A percentile compares a stretch with the other conserved stretches of the same genome.
phyloP scores from a whole-genome alignment of 1,140 invertebrate species.

The Antheraea mylitta region DNA sequence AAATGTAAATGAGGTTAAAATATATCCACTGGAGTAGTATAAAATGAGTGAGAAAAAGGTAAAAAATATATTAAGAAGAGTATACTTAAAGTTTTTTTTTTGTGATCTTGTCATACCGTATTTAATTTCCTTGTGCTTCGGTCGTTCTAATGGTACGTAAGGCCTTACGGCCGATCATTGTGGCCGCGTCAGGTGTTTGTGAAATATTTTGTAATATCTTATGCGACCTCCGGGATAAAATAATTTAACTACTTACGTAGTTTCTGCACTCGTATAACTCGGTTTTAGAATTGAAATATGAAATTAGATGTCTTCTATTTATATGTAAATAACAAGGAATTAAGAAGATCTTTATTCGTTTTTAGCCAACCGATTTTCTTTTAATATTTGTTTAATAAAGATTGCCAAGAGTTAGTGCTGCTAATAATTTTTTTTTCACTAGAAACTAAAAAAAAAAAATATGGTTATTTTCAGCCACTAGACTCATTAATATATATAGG shows the following conservation, averaged over 20 bases:
- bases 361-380: no score
- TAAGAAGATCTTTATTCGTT: no score
- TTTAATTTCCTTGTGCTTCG: not conserved
- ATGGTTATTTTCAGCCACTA: no score
- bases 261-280: not conserved
- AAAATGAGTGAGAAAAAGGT: no score
- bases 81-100: not conserved
- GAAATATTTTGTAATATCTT: slow-evolving; percentile 23
- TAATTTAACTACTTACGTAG: slow-evolving; percentile 5
- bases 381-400: no score
- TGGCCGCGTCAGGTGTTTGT: slow-evolving; percentile 18
- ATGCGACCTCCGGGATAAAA: slow-evolving; percentile 13
- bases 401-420: no score
- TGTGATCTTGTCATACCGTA: not conserved
- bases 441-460: no score
- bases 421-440: no score
- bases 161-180: slow-evolving; percentile 19
- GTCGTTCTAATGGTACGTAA: slow-evolving; percentile 20
- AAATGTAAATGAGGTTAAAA: no score
- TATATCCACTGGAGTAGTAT: no score
- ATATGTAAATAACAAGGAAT: not conserved
- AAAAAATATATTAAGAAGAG: no score
- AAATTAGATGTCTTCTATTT: not conserved
- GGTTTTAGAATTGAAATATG: not conserved
- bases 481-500: no score